phyloP scores from a whole-genome alignment of 1,140 invertebrate species.

The Apocrypta bakeri region DNA sequence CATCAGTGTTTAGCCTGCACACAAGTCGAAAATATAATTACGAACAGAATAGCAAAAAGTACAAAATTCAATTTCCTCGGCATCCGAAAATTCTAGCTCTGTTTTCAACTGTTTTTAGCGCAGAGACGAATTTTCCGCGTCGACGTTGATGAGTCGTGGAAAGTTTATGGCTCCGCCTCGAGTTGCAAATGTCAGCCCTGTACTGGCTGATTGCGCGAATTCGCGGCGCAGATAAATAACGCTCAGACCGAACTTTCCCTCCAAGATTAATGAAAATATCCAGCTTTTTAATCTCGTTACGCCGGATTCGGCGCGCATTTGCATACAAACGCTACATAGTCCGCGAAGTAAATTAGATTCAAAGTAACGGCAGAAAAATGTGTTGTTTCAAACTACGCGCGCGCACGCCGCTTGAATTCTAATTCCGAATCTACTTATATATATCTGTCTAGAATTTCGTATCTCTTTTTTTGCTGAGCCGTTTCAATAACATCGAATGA shows the following conservation, averaged over 20 bases:
- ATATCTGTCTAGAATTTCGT: too few relatives aligned
- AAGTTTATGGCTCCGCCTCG: neutral
- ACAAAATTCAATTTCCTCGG: too few relatives aligned
- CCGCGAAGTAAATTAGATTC: neutral
- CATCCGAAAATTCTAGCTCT: too few relatives aligned
- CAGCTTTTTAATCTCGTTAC: neutral
- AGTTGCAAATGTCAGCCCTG: neutral
- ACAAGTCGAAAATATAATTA: too few relatives aligned
- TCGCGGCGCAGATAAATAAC: neutral
- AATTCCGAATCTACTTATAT: neutral
- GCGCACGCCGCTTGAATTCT: neutral
- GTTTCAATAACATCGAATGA: too few relatives aligned
- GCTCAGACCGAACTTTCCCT: neutral
- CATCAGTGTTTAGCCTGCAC: neutral
- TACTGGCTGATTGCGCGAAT: neutral
- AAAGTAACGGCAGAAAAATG: neutral
- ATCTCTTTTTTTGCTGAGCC: too few relatives aligned
- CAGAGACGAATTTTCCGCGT: neutral
- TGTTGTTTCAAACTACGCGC: neutral
- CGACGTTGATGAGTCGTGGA: neutral
- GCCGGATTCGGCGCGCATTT: neutral
- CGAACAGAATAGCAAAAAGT: too few relatives aligned
- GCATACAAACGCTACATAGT: neutral
- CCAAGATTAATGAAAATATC: neutral
- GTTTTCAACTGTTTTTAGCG: neutral